These are phyloP conservation scores for Heliconius cydno DNA, from an alignment of 2,888 invertebrate species.

Conservation along the genomic window DNA sequence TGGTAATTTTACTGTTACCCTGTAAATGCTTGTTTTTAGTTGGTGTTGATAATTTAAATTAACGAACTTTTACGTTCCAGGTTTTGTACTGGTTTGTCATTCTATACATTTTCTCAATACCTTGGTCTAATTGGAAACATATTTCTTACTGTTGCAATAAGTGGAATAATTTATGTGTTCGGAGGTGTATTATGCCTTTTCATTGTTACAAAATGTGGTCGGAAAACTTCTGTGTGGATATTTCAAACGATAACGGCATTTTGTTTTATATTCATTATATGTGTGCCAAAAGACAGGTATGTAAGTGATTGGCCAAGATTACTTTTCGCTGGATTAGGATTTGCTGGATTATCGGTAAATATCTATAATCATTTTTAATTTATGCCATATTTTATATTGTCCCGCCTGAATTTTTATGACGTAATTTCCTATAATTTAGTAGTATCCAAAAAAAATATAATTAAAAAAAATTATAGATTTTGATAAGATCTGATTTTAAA, in stretches of 20 bases:
- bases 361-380: background rate
- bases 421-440: too few species aligned
- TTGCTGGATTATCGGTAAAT: constrained; percentile 86
- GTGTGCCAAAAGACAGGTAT: constrained; percentile 73
- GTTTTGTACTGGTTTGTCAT: constrained; percentile 83
- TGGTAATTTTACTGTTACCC: constrained; percentile 71
- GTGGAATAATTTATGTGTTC: constrained; percentile 81
- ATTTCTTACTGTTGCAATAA: constrained; percentile 79
- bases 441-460: too few species aligned
- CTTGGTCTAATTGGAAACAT: constrained; percentile 82
- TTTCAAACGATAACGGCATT: constrained; percentile 76
- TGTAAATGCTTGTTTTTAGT: background rate
- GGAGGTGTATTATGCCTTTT: constrained; percentile 81
- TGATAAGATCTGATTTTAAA: background rate
- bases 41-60: background rate
- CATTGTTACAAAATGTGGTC: constrained; percentile 76
- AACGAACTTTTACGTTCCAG: constrained; percentile 57
- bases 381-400: background rate
- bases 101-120: constrained; percentile 85
- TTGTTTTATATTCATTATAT: constrained; percentile 78
- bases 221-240: constrained; percentile 76
- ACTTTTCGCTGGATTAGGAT: constrained; percentile 84
- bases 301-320: constrained; percentile 82
- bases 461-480: too few species aligned
- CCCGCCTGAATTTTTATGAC: too few species aligned